Evolutionary conservation across 2,797 vertebrate genomes (phyloP), one percentile per base, ranked within the genome.

Genomic region (Lacerta viridis): DNA sequence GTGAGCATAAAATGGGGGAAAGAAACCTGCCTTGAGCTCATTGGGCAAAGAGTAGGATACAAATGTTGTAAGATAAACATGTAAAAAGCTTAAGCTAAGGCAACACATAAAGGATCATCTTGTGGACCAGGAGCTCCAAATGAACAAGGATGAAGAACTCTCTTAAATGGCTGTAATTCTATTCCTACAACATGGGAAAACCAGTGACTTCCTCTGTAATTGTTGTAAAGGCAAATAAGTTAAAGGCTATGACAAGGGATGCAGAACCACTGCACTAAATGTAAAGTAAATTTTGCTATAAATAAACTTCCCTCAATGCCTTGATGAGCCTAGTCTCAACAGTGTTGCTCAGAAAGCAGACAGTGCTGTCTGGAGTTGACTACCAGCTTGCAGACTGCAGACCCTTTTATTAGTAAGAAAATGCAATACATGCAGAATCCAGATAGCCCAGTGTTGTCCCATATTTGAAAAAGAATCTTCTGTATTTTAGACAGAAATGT

Each of bases 381-480:
- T 29, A 71, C 4, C n/a, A 79, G 76, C 23, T 66, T 85, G 74
- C 68, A 66, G 25, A 0, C 9, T 72, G 27, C 4, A 85, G 41
- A 0, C 71, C 83, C 83, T 18, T 69, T 84, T 25, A 39, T 86
- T 8, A n/a, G 27, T 5, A 50, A 50, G 61, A 46, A 79, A 84
- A 74, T 72, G 76, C 25, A 79, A 83, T 85, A 2, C n/a, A 80
- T 23, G 6, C n/a, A 29, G 9, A 43, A 61, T 23, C 39, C 46
- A 79, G 18, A 68, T 33, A 27, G 25, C 18, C 33, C 29, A 55
- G 25, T 36, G n/a, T 36, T 78, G 23, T 25, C 15, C 91, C 89
- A 83, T 90, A 50, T 64, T 83, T 33, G 55, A 78, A 64, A 72
- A 61, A 17, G 18, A 36, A 80, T 29, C 9, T 74, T 89, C 39